Evolutionary conservation across 2,797 vertebrate species (phyloP).

Genomic region (Tinamus major): DNA sequence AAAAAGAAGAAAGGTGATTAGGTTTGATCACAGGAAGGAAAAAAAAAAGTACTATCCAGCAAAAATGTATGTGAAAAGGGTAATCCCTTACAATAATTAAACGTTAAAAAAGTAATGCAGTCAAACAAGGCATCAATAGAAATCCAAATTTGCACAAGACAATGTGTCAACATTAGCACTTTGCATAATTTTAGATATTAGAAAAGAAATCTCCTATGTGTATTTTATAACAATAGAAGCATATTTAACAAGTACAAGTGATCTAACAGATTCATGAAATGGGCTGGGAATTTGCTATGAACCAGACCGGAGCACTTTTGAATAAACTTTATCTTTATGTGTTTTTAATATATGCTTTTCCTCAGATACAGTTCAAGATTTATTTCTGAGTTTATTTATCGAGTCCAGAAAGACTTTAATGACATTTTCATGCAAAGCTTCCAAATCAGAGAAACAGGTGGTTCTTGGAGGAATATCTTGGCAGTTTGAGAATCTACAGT

Average conservation of each 20-base stretch:
- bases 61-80: neutral
- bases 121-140: neutral
- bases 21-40: neutral
- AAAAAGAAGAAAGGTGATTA: too few species aligned
- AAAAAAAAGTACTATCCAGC: neutral
- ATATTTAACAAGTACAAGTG: neutral
- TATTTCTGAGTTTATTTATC: neutral
- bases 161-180: neutral
- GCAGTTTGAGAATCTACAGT: neutral
- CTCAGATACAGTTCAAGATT: neutral
- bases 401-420: neutral
- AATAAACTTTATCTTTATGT: neutral
- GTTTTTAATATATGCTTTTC: neutral
- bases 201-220: neutral
- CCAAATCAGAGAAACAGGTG: neutral
- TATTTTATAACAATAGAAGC: neutral
- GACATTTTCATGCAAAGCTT: neutral
- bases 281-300: neutral
- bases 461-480: neutral
- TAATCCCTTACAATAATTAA: neutral
- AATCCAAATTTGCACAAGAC: neutral
- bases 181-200: neutral
- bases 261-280: slow-evolving; percentile 2
- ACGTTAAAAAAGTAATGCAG: neutral
- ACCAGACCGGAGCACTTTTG: neutral